Base-by-base conservation (phyloP, 1,140 invertebrate genomes). In the Drosophila littoralis region DNA sequence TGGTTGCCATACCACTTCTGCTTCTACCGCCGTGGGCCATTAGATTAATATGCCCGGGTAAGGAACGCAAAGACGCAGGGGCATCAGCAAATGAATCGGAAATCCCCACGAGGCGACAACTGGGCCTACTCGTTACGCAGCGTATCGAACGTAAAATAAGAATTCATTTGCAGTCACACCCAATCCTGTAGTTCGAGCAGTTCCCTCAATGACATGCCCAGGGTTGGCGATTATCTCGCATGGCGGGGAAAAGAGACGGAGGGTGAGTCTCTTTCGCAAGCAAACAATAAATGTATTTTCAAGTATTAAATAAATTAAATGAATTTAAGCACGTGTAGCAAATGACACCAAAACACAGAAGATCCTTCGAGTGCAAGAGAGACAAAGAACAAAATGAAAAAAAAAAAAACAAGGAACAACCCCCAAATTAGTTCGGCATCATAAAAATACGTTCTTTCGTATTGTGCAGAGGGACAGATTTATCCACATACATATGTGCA, bases 231-330 rank as follows among this genome's bases (percentile, higher is more conserved):
- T 60, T 17, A 36, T 32, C 38, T 40, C 33, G 28, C 15, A 10
- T 38, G 35, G 55, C 10, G 35, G 9, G 9, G 17, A 40, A 52
- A 36, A 33, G 33, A 33, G 36, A 57, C 17, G 42, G 46, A 75
- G 58, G 17, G 48, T 17, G 10, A 35, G 10, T 46, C 12, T n/a
- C 51, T 46, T 50, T 59, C 60, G 48, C 77, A 86, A 85, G 76
- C 82, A 77, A 77, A 88, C 83, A 86, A 88, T 68, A 79, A 88
- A 83, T 81, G 61, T 75, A 89, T 89, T 89, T 88, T 88, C 80
- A 75, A 88, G 84, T 89, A 84, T 88, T 88, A 89, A 88, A 88
- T 88, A 88, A 88, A 88, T 88, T 88, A 88, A 83, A 88, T 84
- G 77, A 80, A 89, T 68, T 77, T 78, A 84, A 88, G 84, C 80